Evolutionary conservation across 2,797 vertebrate species (phyloP).

Genomic region (Setipinna tenuifilis): DNA sequence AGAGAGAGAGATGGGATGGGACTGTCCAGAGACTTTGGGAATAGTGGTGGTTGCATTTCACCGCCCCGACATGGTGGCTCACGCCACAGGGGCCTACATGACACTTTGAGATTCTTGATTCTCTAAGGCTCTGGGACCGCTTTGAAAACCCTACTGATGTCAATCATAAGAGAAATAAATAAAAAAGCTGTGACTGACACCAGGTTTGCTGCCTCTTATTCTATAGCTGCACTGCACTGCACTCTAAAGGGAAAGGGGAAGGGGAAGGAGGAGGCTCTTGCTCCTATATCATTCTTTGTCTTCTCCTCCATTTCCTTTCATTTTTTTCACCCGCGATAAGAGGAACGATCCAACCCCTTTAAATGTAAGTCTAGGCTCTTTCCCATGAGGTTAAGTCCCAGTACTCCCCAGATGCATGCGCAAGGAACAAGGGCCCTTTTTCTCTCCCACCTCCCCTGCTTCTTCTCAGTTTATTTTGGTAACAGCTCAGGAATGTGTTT

Average conservation of each 20-base stretch:
- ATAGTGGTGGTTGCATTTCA: conserved; percentile 21
- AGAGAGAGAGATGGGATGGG: neutral
- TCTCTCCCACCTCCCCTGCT: conserved; percentile 9
- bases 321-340: conserved; percentile 43
- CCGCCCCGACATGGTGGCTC: conserved; percentile 11
- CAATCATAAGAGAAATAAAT: conserved; percentile 10
- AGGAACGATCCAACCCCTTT: conserved; percentile 37
- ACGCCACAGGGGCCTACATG: conserved; percentile 12
- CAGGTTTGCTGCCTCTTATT: conserved; percentile 5
- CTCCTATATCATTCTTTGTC: neutral
- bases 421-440: conserved; percentile 39
- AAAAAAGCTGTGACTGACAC: conserved; percentile 2
- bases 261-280: neutral
- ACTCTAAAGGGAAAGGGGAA: neutral
- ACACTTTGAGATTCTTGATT: neutral
- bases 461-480: conserved; percentile 45
- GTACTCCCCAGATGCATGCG: conserved; percentile 38
- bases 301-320: conserved; percentile 19
- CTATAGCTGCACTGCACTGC: neutral
- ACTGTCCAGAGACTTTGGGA: conserved; percentile 21
- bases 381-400: conserved; percentile 51
- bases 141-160: conserved; percentile 19
- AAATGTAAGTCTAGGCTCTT: conserved; percentile 36
- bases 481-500: conserved; percentile 37
- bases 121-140: conserved; percentile 1